Conservation (phyloP, 53 echinoderm and acorn worm species). For the Astropecten irregularis region DNA sequence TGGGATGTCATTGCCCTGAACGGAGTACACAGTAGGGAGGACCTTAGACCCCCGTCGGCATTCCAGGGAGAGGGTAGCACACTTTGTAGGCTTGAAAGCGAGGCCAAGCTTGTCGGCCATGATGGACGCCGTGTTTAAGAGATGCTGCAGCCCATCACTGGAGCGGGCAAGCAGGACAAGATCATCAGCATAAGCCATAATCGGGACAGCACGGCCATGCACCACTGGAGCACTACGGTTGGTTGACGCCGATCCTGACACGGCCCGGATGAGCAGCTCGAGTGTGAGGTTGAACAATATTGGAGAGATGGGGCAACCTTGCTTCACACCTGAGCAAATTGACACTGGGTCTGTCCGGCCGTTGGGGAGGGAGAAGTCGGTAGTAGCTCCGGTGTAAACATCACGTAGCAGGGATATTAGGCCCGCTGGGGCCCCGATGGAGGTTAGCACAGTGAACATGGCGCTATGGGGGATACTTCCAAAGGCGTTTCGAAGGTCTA, state of each 20-base stretch:
- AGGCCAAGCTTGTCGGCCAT: slow-evolving; percentile 32
- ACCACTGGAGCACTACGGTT: not conserved
- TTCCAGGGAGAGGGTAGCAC: not conserved
- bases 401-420: not conserved
- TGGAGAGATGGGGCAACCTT: slow-evolving; percentile 48
- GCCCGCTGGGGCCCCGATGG: slow-evolving; percentile 14
- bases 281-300: slow-evolving; percentile 42
- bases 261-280: slow-evolving; percentile 28
- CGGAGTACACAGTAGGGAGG: not conserved
- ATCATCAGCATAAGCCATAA: slow-evolving; percentile 29
- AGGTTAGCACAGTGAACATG: slow-evolving; percentile 1
- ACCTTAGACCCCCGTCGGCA: not conserved
- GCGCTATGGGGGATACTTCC: slow-evolving; percentile 49
- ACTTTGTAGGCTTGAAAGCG: slow-evolving; percentile 23
- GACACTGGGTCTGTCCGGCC: slow-evolving; percentile 3
- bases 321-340: slow-evolving; percentile 31
- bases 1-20: not conserved
- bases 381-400: slow-evolving; percentile 15
- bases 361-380: not conserved
- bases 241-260: not conserved
- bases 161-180: not conserved
- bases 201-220: slow-evolving; percentile 1
- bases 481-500: slow-evolving; percentile 48
- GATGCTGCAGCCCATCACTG: not conserved
- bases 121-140: not conserved